Conservation (phyloP, 2,888 invertebrate genomes). For the Eucera pruinosa region DNA sequence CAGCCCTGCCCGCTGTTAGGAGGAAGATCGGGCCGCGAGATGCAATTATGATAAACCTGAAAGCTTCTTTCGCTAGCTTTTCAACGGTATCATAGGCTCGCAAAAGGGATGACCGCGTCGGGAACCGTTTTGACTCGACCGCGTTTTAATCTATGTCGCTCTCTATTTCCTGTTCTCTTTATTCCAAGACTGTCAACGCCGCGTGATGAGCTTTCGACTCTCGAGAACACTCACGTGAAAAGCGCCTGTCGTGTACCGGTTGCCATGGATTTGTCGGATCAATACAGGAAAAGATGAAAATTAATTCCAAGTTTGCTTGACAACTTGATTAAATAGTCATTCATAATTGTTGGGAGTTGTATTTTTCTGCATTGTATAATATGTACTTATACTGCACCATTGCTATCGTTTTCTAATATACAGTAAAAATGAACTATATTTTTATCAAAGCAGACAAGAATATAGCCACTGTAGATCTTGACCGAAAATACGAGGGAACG, state of each 20-base stretch:
- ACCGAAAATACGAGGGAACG: too few species aligned
- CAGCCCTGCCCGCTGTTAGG: slow-evolving; percentile 35
- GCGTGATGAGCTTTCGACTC: slow-evolving; percentile 63
- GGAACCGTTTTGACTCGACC: slow-evolving; percentile 47
- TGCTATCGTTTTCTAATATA: too few species aligned
- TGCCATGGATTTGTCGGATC: slow-evolving; percentile 10
- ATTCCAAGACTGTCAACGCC: slow-evolving; percentile 36
- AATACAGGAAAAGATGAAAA: neutral
- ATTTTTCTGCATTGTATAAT: too few species aligned
- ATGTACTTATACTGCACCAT: too few species aligned
- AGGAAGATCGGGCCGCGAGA: slow-evolving; percentile 69
- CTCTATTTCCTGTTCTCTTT: slow-evolving; percentile 62
- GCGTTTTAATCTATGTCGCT: slow-evolving; percentile 69
- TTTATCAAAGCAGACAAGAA: too few species aligned
- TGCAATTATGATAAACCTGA: slow-evolving; percentile 82
- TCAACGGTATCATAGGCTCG: slow-evolving; percentile 64
- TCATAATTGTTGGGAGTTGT: too few species aligned
- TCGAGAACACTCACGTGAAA: slow-evolving; percentile 22
- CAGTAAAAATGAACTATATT: too few species aligned
- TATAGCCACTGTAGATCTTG: too few species aligned
- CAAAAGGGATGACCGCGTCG: slow-evolving; percentile 55
- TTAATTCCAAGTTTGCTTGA: neutral
- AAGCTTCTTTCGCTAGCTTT: slow-evolving; percentile 76
- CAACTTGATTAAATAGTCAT: too few species aligned
- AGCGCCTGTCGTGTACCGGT: slow-evolving; percentile 4